A percentile compares a stretch with the other conserved stretches of the same genome.
phyloP scores from a whole-genome alignment of 2,888 invertebrate genomes.

The Shargacucullia verbasci region DNA sequence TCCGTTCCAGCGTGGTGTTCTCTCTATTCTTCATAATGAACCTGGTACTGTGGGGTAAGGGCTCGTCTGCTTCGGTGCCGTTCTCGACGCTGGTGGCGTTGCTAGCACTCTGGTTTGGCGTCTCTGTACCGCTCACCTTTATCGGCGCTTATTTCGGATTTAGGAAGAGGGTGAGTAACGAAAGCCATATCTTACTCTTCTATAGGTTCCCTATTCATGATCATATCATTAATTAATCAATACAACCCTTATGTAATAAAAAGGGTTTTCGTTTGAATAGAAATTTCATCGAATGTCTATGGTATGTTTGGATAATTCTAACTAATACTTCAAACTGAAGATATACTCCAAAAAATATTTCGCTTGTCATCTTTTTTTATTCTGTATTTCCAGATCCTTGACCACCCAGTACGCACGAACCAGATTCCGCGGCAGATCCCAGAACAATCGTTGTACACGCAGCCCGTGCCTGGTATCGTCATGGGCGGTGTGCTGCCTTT shows the following conservation, averaged over 20 bases:
- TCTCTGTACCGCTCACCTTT: slow-evolving; percentile 99
- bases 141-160: slow-evolving; percentile 99
- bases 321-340: too few species aligned
- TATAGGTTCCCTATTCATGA: too few species aligned
- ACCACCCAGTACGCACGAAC: slow-evolving; percentile 99
- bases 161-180: slow-evolving; percentile 94
- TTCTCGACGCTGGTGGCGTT: slow-evolving; percentile 98
- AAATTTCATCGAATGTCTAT: too few species aligned
- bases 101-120: slow-evolving; percentile 98
- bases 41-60: slow-evolving; percentile 98
- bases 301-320: too few species aligned
- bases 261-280: too few species aligned
- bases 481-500: slow-evolving; percentile 99
- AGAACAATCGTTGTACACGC: slow-evolving; percentile 99
- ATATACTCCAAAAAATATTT: too few species aligned
- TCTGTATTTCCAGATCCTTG: slow-evolving; percentile 91
- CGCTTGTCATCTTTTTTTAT: too few species aligned
- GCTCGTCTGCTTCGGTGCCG: slow-evolving; percentile 98
- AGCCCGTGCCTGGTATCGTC: slow-evolving; percentile 97
- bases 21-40: slow-evolving; percentile 99
- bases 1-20: slow-evolving; percentile 94
- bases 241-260: too few species aligned
- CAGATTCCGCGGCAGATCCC: slow-evolving; percentile 99
- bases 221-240: too few species aligned
- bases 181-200: too few species aligned